Base-by-base conservation (phyloP, 1,140 invertebrate genomes). In the Branchinecta lindahli region DNA sequence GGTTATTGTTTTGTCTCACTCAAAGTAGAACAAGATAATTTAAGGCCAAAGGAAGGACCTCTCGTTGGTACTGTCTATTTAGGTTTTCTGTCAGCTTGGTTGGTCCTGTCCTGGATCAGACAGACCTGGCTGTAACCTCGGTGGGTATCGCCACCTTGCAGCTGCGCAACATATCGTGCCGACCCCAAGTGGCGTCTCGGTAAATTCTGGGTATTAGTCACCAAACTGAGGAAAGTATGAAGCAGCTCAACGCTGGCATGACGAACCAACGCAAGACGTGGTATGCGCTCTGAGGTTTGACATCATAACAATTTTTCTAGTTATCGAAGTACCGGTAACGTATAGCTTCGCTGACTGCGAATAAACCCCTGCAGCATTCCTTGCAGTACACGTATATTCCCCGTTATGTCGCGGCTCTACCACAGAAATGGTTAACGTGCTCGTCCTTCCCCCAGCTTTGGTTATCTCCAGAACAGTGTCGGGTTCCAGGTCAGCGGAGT, bases 301-400 rank as follows among this genome's bases (percentile, higher is more conserved):
- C 18, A 20, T 21, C 46, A 52, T n/a, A 21, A 12, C 61, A 70
- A 61, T 5, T 44, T 44, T 44, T 15, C 46, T 67, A 52, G 7
- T 20, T 12, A 10, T n/a, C 5, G 47, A 70, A 65, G 52, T 52
- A 52, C 75, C 75, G 68, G 72, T 73, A 12, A 78, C 77, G 8
- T 71, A 46, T 67, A 78, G 71, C 46, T 68, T 72, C n/a, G 76
- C 75, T 0, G 75, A 74, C 67, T 73, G 75, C 71, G 73, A 76
- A 33, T 74, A 70, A 4, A 72, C 70, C 20, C 72, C 75, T 7
- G 74, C 74, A 7, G 70, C 61, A 72, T 76, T 77, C n/a, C 83
- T 83, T 74, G 85, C 88, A 68, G 83, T 83, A 81, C 90, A 79
- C 7, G 78, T 78, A 71, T 79, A 79, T 65, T 77, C 76, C 44